Evolutionary conservation across 2,113 vertebrate species (phyloP).

Genomic region (Meriones unguiculatus): DNA sequence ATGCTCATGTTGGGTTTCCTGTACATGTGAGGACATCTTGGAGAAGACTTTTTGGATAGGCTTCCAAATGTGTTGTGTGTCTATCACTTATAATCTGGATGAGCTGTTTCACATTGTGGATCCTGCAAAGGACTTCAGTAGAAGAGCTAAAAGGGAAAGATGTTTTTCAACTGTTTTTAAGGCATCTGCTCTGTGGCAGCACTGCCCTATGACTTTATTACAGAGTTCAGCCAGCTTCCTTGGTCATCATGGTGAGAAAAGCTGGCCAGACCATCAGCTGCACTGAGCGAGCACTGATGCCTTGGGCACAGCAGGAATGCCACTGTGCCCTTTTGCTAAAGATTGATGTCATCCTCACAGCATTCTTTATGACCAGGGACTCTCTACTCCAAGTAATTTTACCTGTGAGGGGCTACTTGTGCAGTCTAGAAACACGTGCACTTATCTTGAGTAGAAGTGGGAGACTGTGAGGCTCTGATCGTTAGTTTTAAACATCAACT

Average conservation of each 20-base stretch:
- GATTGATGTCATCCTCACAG: neutral
- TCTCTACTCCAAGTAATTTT: neutral
- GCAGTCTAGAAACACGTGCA: neutral
- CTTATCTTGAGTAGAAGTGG: neutral
- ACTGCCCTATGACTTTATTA: neutral
- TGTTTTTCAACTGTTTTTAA: neutral
- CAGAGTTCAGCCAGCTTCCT: neutral
- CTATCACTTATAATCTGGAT: neutral
- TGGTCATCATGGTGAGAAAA: neutral
- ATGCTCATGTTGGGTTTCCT: neutral
- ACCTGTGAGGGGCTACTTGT: neutral
- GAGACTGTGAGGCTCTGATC: too few relatives aligned
- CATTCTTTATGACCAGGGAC: neutral
- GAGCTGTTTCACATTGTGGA: neutral
- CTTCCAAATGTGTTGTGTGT: neutral
- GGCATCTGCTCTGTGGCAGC: neutral
- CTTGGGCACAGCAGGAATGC: neutral
- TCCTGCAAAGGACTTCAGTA: neutral
- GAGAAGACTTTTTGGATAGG: neutral
- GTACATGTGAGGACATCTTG: neutral
- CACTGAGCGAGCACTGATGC: too few relatives aligned
- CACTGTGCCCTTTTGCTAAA: neutral
- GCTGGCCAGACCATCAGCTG: neutral
- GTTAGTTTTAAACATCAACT: neutral
- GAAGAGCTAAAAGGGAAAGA: neutral